Conservation (phyloP, 1,140 invertebrate species). For the Drosophila burlai region DNA sequence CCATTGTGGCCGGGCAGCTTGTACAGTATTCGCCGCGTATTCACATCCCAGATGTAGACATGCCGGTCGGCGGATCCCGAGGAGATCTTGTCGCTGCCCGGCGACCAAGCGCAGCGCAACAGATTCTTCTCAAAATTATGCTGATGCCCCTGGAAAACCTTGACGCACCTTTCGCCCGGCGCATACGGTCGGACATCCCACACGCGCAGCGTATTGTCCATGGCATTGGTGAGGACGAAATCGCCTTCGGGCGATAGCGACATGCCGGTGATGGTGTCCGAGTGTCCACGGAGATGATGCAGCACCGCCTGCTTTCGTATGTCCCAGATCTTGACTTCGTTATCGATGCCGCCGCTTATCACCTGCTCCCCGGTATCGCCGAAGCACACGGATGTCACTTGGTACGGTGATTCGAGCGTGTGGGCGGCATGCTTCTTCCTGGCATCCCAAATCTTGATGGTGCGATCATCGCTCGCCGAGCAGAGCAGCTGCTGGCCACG, state of each 20-base stretch:
- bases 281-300: conserved; percentile 94
- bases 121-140: conserved; percentile 99
- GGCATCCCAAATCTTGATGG: conserved; percentile 95
- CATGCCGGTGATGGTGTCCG: conserved; percentile 97
- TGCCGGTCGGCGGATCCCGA: conserved; percentile 98
- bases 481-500: conserved; percentile 95
- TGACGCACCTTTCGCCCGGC: conserved; percentile 96
- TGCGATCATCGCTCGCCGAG: conserved; percentile 98
- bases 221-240: conserved; percentile 97
- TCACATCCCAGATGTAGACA: conserved; percentile 99
- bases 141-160: conserved; percentile 96
- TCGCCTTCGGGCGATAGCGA: conserved; percentile 97
- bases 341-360: conserved; percentile 97
- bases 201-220: conserved; percentile 96
- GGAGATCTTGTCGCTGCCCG: conserved; percentile 93
- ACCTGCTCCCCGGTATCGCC: conserved; percentile 98
- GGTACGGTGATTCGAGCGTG: conserved; percentile 93
- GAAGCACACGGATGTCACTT: conserved; percentile 96
- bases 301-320: conserved; percentile 95
- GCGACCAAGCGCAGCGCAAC: conserved; percentile 94
- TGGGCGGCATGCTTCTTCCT: conserved; percentile 92
- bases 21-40: conserved; percentile 95
- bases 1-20: conserved; percentile 99
- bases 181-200: conserved; percentile 94
- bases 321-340: conserved; percentile 99